These are phyloP conservation scores for Lanistes nyassanus DNA, from an alignment of 1,140 invertebrate species.

Conservation along the genomic window DNA sequence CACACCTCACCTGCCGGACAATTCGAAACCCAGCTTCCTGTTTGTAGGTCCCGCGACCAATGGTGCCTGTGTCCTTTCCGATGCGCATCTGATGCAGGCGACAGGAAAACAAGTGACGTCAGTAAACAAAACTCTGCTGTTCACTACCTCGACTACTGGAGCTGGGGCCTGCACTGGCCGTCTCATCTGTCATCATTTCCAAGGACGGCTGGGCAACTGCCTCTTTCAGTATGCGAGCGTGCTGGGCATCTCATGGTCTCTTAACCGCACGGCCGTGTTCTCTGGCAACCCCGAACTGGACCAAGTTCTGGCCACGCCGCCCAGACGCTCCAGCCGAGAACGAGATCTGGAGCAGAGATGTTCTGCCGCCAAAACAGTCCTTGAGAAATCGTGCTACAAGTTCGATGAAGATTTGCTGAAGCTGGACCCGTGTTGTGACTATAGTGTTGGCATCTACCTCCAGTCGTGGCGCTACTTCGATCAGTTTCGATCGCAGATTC, in stretches of 20 bases:
- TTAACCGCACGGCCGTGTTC: conserved; percentile 30
- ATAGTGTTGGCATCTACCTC: conserved; percentile 35
- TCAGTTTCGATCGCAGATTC: conserved; percentile 24
- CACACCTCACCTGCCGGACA: too few species aligned
- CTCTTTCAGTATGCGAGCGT: conserved; percentile 53
- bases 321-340: background rate
- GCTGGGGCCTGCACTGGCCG: background rate
- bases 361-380: background rate
- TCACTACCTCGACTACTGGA: too few species aligned
- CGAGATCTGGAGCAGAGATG: conserved; percentile 8
- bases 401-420: conserved; percentile 36
- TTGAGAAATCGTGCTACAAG: conserved; percentile 25
- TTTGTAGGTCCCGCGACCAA: too few species aligned
- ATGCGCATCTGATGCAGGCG: too few species aligned
- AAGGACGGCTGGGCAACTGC: conserved; percentile 43
- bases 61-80: too few species aligned
- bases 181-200: conserved; percentile 33
- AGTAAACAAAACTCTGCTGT: too few species aligned
- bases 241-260: conserved; percentile 30
- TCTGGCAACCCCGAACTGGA: conserved; percentile 20
- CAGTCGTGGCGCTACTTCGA: conserved; percentile 52
- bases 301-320: conserved; percentile 21
- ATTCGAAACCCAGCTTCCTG: too few species aligned
- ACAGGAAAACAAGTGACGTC: too few species aligned
- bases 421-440: conserved; percentile 22